These are phyloP conservation scores for Tragulus kanchil DNA, from an alignment of 2,113 vertebrate genomes.

Conservation along the genomic window DNA sequence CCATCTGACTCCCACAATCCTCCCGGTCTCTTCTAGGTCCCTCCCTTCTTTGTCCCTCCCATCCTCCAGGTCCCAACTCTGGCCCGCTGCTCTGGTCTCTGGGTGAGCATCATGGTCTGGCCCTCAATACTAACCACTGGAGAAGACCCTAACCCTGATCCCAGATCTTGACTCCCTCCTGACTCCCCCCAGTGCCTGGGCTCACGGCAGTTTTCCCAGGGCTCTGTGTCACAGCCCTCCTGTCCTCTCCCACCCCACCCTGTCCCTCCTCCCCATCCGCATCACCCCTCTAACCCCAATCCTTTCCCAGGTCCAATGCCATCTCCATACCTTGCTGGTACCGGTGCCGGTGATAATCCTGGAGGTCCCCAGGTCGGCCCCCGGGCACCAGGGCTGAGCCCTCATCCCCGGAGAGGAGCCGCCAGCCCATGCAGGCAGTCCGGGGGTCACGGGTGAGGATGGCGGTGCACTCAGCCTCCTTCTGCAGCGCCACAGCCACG, in stretches of 20 bases:
- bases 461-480: conserved; percentile 69
- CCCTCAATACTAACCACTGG: neutral
- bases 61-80: neutral
- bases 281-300: neutral
- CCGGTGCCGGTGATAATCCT: conserved; percentile 94
- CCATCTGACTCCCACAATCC: neutral
- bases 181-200: neutral
- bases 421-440: conserved; percentile 94
- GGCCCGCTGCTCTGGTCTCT: neutral
- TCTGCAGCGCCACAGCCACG: fast-evolving
- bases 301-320: neutral
- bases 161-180: neutral
- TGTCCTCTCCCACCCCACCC: neutral
- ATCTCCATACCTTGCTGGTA: conserved; percentile 93
- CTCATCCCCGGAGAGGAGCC: conserved; percentile 88
- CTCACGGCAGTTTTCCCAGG: no score
- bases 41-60: neutral
- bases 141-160: neutral
- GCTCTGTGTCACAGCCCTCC: neutral
- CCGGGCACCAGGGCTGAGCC: conserved; percentile 86
- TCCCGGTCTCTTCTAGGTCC: neutral
- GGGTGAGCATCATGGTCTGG: neutral
- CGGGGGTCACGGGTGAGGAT: conserved; percentile 92
- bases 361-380: conserved; percentile 85
- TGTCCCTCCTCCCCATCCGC: neutral